These are phyloP conservation scores for Amblyopsis hoosieri DNA, from an alignment of 2,797 vertebrate genomes.

Conservation along the genomic window DNA sequence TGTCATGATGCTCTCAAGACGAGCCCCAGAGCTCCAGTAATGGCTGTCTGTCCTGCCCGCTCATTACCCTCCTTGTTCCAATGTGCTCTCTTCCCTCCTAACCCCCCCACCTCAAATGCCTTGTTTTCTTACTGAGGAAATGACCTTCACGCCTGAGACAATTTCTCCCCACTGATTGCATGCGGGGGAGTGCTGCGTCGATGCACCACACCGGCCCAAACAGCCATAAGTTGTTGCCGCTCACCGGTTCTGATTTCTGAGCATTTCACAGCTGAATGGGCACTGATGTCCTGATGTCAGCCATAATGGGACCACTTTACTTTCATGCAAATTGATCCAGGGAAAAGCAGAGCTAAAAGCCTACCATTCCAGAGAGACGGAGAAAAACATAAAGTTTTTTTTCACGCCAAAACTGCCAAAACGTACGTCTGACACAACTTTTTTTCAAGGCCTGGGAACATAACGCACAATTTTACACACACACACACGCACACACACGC, in stretches of 20 bases:
- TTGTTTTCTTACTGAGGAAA: slow-evolving; percentile 69
- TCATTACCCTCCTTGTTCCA: slow-evolving; percentile 67
- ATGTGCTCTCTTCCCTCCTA: slow-evolving; percentile 14
- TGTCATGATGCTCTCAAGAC: slow-evolving; percentile 83
- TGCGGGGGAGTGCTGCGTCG: slow-evolving; percentile 50
- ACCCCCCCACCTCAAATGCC: slow-evolving; percentile 17
- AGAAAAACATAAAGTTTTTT: slow-evolving; percentile 32
- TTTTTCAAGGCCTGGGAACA: neutral
- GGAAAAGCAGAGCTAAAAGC: slow-evolving; percentile 53
- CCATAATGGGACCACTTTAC: slow-evolving; percentile 74
- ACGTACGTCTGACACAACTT: neutral
- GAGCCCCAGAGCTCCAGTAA: slow-evolving; percentile 61
- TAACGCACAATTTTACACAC: neutral
- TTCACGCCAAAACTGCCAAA: neutral
- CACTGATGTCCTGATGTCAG: slow-evolving; percentile 73
- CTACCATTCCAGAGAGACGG: slow-evolving; percentile 27
- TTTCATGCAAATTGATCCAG: slow-evolving; percentile 76
- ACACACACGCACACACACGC: slow-evolving; percentile 10
- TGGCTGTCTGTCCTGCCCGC: slow-evolving; percentile 69
- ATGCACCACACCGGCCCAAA: slow-evolving; percentile 51
- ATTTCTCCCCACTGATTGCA: slow-evolving; percentile 62
- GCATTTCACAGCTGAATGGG: slow-evolving; percentile 77
- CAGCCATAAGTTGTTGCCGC: slow-evolving; percentile 61
- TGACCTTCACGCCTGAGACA: slow-evolving; percentile 76
- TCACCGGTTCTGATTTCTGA: slow-evolving; percentile 70